Evolutionary conservation across 2,113 vertebrate species (phyloP), one percentile per base, ranked within the genome.

Genomic region (Rhipidura dahli): DNA sequence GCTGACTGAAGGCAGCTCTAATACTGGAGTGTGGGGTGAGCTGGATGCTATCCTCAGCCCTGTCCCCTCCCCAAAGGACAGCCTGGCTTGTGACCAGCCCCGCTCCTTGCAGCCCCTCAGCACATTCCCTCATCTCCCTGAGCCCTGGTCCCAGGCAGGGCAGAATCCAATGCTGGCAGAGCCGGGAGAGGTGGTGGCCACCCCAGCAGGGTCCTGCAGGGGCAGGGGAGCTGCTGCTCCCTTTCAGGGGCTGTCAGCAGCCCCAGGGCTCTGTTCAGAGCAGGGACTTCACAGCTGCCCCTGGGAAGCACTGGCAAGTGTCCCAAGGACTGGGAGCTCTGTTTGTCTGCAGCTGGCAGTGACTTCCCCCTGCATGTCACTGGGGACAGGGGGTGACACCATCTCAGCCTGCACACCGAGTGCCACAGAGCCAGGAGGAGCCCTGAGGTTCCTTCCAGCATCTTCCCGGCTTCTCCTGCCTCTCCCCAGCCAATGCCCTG

Each of bases 401-500:
- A 47, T 13, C 54, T n/a, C 45, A 10, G 45, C 45, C 87, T 33
- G 23, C 28, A 28, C 13, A 19, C 37, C 47, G 37, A 73, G 16
- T 8, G 16, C 5, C 7, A 18, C 24, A 27, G 51, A 53, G 22
- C 22, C 4, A 4, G 50, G 18, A 88, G 39, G 17, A 83, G 24
- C 54, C 47, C 61, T 13, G 57, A 51, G 57, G 18, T 35, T 94
- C 72, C 75, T 64, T 39, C 31, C 64, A 16, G 63, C 39, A 37
- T 27, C 39, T 8, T 65, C 7, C 49, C 0, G 0, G 33, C 66
- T 53, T 26, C 54, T 66, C 26, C 68, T 45, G 33, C 49, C 70
- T 28, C 47, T 72, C 17, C 3, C 1, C 14, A 22, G 7, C 8
- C 22, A 4, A 3, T 0, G 0, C 11, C 39, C 24, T 42, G 59